Evolutionary conservation across 1,140 invertebrate genomes (phyloP).

Genomic region (Lordiphosa clarofinis): DNA sequence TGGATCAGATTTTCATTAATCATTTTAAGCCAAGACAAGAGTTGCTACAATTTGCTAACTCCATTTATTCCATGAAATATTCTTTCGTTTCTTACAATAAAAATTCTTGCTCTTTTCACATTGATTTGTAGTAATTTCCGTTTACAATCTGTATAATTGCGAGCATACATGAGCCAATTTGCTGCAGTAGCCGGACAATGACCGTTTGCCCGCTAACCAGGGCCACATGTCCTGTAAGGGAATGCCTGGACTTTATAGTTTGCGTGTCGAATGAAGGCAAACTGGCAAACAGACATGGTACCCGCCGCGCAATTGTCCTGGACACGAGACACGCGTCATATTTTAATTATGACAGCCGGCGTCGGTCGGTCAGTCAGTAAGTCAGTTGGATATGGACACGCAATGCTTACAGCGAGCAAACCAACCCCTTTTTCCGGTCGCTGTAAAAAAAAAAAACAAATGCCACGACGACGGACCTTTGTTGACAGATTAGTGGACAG

Average conservation of each 20-base stretch:
- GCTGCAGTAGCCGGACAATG: conserved; percentile 48
- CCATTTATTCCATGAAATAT: not conserved
- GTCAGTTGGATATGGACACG: conserved; percentile 38
- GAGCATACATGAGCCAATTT: conserved; percentile 37
- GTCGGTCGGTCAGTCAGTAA: conserved; percentile 36
- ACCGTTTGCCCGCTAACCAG: conserved; percentile 25
- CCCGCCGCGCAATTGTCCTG: conserved; percentile 57
- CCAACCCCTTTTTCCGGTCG: conserved; percentile 42
- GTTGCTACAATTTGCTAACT: not conserved
- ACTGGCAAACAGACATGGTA: conserved; percentile 27
- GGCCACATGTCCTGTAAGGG: conserved; percentile 10
- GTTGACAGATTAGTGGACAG: conserved; percentile 72
- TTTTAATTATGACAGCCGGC: conserved; percentile 77
- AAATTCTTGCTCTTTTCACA: conserved; percentile 9
- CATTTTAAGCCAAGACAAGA: no score
- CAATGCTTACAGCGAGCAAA: conserved; percentile 19
- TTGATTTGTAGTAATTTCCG: conserved; percentile 45
- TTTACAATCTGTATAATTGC: conserved; percentile 51
- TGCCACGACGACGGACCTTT: conserved; percentile 48
- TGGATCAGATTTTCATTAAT: no score
- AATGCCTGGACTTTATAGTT: conserved; percentile 9
- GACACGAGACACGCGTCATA: conserved; percentile 73
- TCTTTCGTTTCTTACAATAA: no score
- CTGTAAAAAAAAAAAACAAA: conserved; percentile 58
- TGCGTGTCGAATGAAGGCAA: conserved; percentile 44